Evolutionary conservation across 1,140 invertebrate genomes (phyloP).

Genomic region (Calliopsis andreniformis): DNA sequence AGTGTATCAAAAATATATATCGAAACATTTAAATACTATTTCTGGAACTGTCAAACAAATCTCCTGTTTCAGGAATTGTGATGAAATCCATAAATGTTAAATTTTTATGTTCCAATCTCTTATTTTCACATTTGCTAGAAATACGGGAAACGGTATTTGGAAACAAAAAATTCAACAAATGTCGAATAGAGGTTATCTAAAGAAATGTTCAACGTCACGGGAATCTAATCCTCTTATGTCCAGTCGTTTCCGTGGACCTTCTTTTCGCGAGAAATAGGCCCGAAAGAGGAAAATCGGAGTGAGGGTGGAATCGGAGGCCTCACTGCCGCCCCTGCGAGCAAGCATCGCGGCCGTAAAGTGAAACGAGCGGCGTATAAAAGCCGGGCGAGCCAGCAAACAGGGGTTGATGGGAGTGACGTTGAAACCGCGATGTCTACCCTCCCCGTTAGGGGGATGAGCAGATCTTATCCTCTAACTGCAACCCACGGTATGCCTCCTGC

Average conservation of each 20-base stretch:
- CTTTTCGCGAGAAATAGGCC: neutral
- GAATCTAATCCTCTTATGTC: neutral
- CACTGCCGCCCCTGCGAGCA: neutral
- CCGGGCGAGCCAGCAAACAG: slow-evolving; percentile 31
- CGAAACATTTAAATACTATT: too few relatives aligned
- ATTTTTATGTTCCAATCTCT: too few relatives aligned
- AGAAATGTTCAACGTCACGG: too few relatives aligned
- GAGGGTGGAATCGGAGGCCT: slow-evolving; percentile 18
- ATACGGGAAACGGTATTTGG: too few relatives aligned
- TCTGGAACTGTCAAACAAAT: too few relatives aligned
- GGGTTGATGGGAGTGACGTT: slow-evolving; percentile 66
- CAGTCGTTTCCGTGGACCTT: neutral
- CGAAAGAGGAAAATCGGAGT: neutral
- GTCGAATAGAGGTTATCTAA: too few relatives aligned
- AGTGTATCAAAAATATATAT: too few relatives aligned
- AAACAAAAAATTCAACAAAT: too few relatives aligned
- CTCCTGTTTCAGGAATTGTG: too few relatives aligned
- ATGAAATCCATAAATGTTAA: too few relatives aligned
- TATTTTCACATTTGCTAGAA: too few relatives aligned
- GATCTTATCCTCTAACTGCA: slow-evolving; percentile 68
- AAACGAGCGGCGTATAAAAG: slow-evolving; percentile 67
- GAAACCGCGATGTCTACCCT: slow-evolving; percentile 63
- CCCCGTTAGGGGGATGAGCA: slow-evolving; percentile 57
- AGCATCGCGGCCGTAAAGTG: slow-evolving; percentile 62
- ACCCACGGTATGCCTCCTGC: slow-evolving; percentile 16